Base-by-base conservation (phyloP, 2,113 vertebrate species). In the Pedionomus torquatus region DNA sequence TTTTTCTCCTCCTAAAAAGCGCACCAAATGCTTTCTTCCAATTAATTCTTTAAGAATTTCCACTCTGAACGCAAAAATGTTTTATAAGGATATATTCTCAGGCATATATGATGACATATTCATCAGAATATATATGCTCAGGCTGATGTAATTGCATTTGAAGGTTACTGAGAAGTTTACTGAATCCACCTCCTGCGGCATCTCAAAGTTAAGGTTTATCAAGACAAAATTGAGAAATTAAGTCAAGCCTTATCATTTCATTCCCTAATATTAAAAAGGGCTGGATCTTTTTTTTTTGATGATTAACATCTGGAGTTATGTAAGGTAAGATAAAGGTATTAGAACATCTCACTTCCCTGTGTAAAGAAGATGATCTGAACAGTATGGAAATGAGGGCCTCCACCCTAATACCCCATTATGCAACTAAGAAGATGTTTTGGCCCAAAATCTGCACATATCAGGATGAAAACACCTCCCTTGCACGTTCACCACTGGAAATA, bases 301-400 rank as follows among this genome's bases (percentile, higher is more conserved):
- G 93, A 96, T 97, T 96, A 97, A 91, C 80, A 96, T 95, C 86
- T 92, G 60, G 69, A 92, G 48, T 95, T 94, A 89, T 89, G 90
- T 90, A 95, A 97, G 61, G 83, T 61, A 52, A 95, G 95, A 94
- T 97, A 96, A 97, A 72, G 12, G 21, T 54, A 83, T 95, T 93
- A 95, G 61, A 94, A 93, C 75, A 92, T 66, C 87, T 94, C 83
- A 81, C 57, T 96, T 96, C 95, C 91, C 37, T 60, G 77, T 92
- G 13, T 63, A 55, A 91, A 84, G 80, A 65, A 41, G 89, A 95
- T 96, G 75, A 92, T 58, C 90, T 80, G 46, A 90, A 57, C 80
- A 61, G 9, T 55, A 93, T 93, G 96, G 80, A 95, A 95, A 96
- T 95, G 44, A 97, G 16, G 20, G 74, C 77, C 92, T 96, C 92